A percentile compares a stretch with the other conserved stretches of the same genome.
Conservation (phyloP, 2,888 invertebrate genomes). For the Hydroisotoma schaefferi region DNA sequence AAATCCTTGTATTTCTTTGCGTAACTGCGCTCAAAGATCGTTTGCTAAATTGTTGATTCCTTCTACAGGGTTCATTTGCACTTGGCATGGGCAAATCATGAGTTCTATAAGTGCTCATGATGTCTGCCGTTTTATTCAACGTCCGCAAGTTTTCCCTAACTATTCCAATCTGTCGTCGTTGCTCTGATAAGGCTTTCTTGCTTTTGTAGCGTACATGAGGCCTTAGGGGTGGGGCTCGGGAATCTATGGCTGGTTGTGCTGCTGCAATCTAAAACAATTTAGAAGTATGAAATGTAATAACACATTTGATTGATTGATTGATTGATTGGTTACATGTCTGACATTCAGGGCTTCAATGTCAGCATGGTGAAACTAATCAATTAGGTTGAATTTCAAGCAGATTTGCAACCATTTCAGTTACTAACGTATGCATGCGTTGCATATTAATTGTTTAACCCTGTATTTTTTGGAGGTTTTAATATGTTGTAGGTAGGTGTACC, state of each 20-base stretch:
- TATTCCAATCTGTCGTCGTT: constrained; percentile 39
- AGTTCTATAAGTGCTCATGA: constrained; percentile 26
- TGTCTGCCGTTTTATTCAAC: constrained; percentile 42
- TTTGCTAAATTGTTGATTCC: too few species aligned
- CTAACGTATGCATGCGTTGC: too few species aligned
- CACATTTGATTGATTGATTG: too few species aligned
- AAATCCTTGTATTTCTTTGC: constrained; percentile 38
- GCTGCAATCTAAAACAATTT: constrained; percentile 37
- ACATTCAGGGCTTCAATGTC: too few species aligned
- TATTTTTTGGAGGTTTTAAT: not conserved
- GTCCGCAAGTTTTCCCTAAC: constrained; percentile 45
- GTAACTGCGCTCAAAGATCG: constrained; percentile 34
- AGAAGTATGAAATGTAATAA: too few species aligned
- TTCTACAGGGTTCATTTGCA: too few species aligned
- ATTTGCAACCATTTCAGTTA: too few species aligned
- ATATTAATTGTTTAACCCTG: too few species aligned
- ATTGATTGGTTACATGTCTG: too few species aligned
- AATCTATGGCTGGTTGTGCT: constrained; percentile 45
- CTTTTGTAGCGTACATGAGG: constrained; percentile 44
- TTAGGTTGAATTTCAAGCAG: too few species aligned
- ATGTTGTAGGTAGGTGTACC: constrained; percentile 18
- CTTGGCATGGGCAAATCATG: too few species aligned
- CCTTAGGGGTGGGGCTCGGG: constrained; percentile 35
- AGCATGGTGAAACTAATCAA: too few species aligned
- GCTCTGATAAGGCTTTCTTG: constrained; percentile 43